Base-by-base conservation (phyloP, 2,797 vertebrate genomes). In the Antennarius maculatus region DNA sequence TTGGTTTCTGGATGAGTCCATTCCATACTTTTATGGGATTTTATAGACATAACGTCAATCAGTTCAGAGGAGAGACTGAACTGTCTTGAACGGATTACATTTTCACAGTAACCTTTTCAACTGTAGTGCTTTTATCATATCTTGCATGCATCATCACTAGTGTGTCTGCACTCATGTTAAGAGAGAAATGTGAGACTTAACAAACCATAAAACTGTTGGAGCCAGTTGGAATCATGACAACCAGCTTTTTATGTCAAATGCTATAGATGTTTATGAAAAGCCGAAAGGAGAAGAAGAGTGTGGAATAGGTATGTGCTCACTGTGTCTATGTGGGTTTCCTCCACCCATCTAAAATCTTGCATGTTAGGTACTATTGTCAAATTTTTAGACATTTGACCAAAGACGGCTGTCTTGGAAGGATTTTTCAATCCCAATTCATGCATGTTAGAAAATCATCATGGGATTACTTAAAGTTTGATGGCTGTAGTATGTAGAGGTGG, bases 121-220 rank as follows among this genome's bases (percentile, higher is more conserved):
- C 18, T 9, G 54, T 10, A 5, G 5, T 23, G 52, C 68, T 42
- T 41, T 66, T 61, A 53, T 80, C 75, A 39, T 55, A 29, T 23
- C 60, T 68, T 62, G 66, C 76, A 76, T 78, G 75, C 47, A 31
- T 61, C 9, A 39, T 14, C 34, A 37, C 59, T 55, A 41, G 10
- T 46, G 49, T 47, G 51, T 17, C 70, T 53, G 57, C 34, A 34
- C 64, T 74, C 61, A 60, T 53, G 29, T 45, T 57, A 16, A 4
- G 61, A 12, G 29, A 42, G 45, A 58, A 71, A 59, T 15, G 16
- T 29, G 59, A 76, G 42, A 61, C 67, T 45, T 64, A 69, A 67
- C 39, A 73, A 70, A 65, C 52, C 66, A 13, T 59, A 50, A 59
- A 12, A 61, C 49, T 47, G 16, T 54, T 61, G 61, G 45, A 77